Base-by-base conservation (phyloP, 2,113 vertebrate genomes). In the Eulacestoma nigropectus region DNA sequence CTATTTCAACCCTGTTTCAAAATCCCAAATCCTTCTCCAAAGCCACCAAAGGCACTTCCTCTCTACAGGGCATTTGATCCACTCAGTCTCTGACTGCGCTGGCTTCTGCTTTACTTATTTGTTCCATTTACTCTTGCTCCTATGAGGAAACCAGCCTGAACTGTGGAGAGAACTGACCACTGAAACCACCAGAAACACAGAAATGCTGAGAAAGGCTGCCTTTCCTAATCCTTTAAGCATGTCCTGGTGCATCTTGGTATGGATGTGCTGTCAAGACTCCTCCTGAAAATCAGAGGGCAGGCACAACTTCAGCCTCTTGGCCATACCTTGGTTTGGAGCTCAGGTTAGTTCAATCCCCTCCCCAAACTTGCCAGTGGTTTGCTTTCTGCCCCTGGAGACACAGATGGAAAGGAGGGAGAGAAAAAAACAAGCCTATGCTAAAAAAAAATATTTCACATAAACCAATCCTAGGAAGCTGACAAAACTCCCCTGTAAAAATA, bases 231-330 rank as follows among this genome's bases (percentile, higher is more conserved):
- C 25, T 60, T 69, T 3, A 4, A 60, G 69, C 16, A 33, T 32
- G 16, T 23, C 41, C 44, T 35, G 20, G 13, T 60, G 30, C 20
- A 75, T 8, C 22, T 59, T 3, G 5, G 6, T 46, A 57, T 23
- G n/a, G 33, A 59, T 55, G 8, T 27, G 32, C 18, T 50, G 13
- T 39, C 42, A 42, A 81, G 69, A 84, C 5, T 23, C 18, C 47
- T 59, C 30, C 30, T 25, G 25, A 44, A 89, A 83, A 80, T 59
- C 10, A 50, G 13, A 63, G 7, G 8, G 25, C 33, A 42, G 55
- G 33, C 16, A 84, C 0, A 0, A 39, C 26, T 37, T 75, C 18
- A 4, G 32, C 13, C 65, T 65, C n/a, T 50, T 2, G 1, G 20
- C 27, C 26, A 42, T 18, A 25, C 32, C 35, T 67, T 7, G 2